Evolutionary conservation across 2,888 invertebrate genomes (phyloP).

Genomic region (Plusia festucae): DNA sequence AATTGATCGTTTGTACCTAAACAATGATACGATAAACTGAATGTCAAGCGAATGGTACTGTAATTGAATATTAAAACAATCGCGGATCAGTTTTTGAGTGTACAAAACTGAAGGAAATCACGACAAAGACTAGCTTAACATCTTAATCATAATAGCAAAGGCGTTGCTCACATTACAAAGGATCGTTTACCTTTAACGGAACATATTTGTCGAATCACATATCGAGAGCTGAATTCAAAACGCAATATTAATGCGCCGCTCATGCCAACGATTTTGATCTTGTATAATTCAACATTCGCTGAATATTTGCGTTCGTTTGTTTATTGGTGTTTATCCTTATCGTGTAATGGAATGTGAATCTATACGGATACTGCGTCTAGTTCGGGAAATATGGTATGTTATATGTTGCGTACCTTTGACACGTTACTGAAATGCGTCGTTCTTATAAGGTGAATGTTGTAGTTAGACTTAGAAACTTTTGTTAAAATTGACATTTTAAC

Average conservation of each 20-base stretch:
- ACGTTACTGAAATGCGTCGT: neutral
- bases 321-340: slow-evolving; percentile 49
- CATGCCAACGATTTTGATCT: slow-evolving; percentile 65
- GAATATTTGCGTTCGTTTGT: slow-evolving; percentile 55
- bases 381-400: neutral
- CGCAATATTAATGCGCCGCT: slow-evolving; percentile 58
- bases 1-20: neutral
- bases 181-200: slow-evolving; percentile 52
- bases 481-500: too few relatives aligned
- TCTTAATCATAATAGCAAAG: slow-evolving; percentile 43
- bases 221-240: slow-evolving; percentile 61
- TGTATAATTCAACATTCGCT: slow-evolving; percentile 57
- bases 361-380: slow-evolving; percentile 10
- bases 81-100: too few relatives aligned
- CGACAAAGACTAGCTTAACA: slow-evolving; percentile 17
- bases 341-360: slow-evolving; percentile 42
- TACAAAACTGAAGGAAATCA: slow-evolving; percentile 8
- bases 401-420: neutral
- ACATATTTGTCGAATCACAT: slow-evolving; percentile 48
- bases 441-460: neutral
- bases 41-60: neutral
- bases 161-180: slow-evolving; percentile 36
- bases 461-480: neutral
- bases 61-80: neutral
- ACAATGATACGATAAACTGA: neutral